Evolutionary conservation across 1,140 invertebrate species (phyloP).

Genomic region (Meloidogyne exigua): DNA sequence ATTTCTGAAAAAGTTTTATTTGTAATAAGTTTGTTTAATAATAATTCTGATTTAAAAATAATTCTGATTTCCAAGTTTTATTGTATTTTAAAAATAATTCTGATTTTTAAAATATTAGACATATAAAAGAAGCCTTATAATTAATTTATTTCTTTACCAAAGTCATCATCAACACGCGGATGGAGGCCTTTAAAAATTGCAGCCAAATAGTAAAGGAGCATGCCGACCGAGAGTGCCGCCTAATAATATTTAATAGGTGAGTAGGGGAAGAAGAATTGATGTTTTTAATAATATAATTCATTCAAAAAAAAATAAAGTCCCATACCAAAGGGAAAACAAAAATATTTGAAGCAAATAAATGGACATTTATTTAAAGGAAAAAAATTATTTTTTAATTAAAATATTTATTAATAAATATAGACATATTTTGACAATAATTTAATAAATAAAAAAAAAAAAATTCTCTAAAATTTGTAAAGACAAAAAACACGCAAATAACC

Average conservation of each 20-base stretch:
- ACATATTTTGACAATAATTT: too few relatives aligned
- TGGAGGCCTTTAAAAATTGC: slow-evolving; percentile 64
- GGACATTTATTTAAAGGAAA: not conserved
- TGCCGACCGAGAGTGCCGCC: slow-evolving; percentile 59
- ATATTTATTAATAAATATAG: too few relatives aligned
- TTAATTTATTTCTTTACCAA: slow-evolving; percentile 17
- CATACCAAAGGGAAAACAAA: not conserved
- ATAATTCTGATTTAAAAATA: too few relatives aligned
- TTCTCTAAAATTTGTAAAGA: not conserved
- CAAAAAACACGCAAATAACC: not conserved
- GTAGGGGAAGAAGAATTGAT: not conserved
- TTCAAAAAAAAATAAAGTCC: not conserved
- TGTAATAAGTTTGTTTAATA: too few relatives aligned
- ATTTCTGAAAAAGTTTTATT: not conserved
- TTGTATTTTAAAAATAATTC: too few relatives aligned
- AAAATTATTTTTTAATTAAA: not conserved
- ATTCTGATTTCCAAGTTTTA: too few relatives aligned
- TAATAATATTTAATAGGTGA: slow-evolving; percentile 22
- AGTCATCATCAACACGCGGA: slow-evolving; percentile 62
- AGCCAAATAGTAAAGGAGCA: slow-evolving; percentile 63
- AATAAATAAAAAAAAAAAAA: not conserved
- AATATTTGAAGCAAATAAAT: not conserved
- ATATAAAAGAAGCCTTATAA: not conserved
- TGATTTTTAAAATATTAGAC: too few relatives aligned
- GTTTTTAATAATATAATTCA: not conserved